Conservation (phyloP, 2,113 vertebrate species). For the Tachycineta bicolor region DNA sequence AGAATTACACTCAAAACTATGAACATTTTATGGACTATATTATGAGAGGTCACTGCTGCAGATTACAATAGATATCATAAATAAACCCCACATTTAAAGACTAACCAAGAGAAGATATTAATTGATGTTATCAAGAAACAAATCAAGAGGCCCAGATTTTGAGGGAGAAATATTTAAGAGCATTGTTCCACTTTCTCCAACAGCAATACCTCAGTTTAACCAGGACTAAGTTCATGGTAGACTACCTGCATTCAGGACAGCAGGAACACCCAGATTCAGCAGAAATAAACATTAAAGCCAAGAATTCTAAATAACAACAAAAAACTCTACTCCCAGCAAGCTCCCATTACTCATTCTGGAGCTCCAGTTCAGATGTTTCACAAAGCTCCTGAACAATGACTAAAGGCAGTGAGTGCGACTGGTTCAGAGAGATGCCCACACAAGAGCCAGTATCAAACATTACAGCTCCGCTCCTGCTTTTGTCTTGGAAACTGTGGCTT, state of each 20-base stretch:
- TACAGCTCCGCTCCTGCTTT: not conserved
- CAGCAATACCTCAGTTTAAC: not conserved
- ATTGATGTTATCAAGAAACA: not conserved
- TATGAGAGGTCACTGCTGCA: not conserved
- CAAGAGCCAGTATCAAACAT: not conserved
- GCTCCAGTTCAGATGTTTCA: not conserved
- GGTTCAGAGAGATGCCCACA: not conserved
- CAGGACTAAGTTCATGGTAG: not conserved
- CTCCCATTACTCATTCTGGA: not conserved
- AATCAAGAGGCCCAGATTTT: not conserved
- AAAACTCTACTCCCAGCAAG: not conserved
- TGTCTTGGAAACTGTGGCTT: not conserved
- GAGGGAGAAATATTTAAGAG: not conserved
- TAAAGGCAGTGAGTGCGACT: not conserved
- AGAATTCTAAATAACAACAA: not conserved
- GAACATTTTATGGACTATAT: not conserved
- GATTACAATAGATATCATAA: not conserved
- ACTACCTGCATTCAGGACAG: not conserved
- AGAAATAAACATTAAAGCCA: not conserved
- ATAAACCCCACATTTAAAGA: not conserved
- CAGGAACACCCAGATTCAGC: not conserved
- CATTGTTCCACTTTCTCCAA: not conserved
- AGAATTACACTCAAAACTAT: not conserved
- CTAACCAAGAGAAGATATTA: not conserved
- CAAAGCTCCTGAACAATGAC: not conserved